Evolutionary conservation across 2,888 invertebrate genomes (phyloP).

Genomic region (Agelastica alni): DNA sequence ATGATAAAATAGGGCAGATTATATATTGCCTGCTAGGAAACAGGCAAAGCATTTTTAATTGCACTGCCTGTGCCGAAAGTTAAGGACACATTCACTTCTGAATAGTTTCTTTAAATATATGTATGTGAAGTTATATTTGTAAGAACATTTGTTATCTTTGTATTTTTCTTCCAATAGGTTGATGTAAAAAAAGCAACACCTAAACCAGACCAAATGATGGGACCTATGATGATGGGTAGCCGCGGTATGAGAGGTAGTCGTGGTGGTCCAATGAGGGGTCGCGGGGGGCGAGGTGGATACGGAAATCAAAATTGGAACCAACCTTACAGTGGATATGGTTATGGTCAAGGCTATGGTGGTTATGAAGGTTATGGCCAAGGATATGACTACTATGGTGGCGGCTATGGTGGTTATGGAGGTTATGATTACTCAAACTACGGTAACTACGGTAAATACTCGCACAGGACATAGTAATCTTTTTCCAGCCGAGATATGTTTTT

Average conservation of each 20-base stretch:
- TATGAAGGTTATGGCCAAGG: conserved; percentile 70
- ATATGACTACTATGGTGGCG: conserved; percentile 69
- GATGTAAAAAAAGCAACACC: conserved; percentile 96
- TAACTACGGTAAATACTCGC: conserved; percentile 77
- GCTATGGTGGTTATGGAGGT: conserved; percentile 78
- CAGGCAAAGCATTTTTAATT: background rate
- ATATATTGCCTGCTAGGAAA: background rate
- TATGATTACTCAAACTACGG: conserved; percentile 82
- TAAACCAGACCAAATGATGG: conserved; percentile 74
- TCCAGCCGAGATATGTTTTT: conserved; percentile 15
- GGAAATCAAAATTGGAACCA: conserved; percentile 69
- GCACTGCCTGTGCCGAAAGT: conserved; percentile 6
- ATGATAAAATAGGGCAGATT: background rate
- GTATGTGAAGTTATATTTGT: too few relatives aligned
- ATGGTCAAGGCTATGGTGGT: conserved; percentile 34
- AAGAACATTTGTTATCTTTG: conserved; percentile 1
- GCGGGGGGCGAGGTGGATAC: conserved; percentile 64
- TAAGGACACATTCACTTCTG: conserved; percentile 14
- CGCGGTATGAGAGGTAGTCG: conserved; percentile 71
- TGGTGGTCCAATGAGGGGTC: conserved; percentile 71
- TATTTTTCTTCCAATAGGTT: conserved; percentile 60
- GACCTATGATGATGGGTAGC: conserved; percentile 58
- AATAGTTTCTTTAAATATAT: too few relatives aligned
- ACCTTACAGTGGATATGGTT: conserved; percentile 61
- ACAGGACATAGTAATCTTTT: conserved; percentile 37